Base-by-base conservation (phyloP, 2,888 invertebrate species). In the Monochamus alternatus region DNA sequence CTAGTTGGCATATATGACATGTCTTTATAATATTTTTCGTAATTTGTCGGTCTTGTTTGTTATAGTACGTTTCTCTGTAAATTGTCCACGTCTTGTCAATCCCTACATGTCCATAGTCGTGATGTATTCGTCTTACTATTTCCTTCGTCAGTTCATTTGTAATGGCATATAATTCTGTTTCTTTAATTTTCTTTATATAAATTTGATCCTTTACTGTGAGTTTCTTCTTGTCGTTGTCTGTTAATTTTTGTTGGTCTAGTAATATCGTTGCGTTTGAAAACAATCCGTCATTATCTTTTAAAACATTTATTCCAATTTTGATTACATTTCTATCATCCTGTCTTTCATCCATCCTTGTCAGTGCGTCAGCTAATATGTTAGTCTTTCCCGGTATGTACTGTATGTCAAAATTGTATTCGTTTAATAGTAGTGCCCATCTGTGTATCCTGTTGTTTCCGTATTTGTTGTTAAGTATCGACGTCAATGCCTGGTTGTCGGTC, bases 401-500 rank as follows among this genome's bases (percentile, higher is more conserved):
- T 51, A 76, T 62, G 31, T 51, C 30, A 44, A 73, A 75, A n/a
- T 44, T 44, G 59, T 59, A 71, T 44, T 68, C 64, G 10, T 63
- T 14, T 55, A 72, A 12, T 32, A 72, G 30, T 14, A 75, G 58
- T 30, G 60, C 58, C 73, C 73, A 73, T 76, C 76, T 14, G 43
- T 76, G 67, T 31, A 76, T 65, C 32, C 73, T 60, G 55, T 38
- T 67, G 44, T 66, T 75, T 5, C 67, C 71, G 60, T 14, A 75
- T 72, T 60, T 66, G 30, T 71, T 60, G 10, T 73, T 69, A 43
- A 73, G 14, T 9, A 76, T 73, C n/a, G 68, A 65, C 3, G 60
- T 60, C n/a, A 73, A 68, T 14, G 76, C 65, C 31, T 76, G 55
- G 52, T 76, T 62, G 43, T 73, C 76, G 0, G 73, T 76, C 38